Base-by-base conservation (phyloP, 2,888 invertebrate species). In the Diarsia mendica region DNA sequence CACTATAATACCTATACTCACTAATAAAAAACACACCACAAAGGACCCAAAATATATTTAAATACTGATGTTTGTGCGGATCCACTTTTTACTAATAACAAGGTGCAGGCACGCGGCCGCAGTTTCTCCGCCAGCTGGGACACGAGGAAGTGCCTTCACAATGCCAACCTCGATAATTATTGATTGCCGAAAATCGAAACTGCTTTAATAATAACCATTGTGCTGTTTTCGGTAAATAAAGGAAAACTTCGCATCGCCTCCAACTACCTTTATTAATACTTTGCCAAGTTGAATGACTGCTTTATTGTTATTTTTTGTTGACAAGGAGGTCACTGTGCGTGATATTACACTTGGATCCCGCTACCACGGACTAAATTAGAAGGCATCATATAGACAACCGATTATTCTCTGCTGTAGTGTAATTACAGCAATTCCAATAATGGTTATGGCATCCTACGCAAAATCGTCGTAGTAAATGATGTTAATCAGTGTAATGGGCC, bases 101-200 rank as follows among this genome's bases (percentile, higher is more conserved):
- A 92, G 92, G 92, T 93, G 92, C 91, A 89, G 89, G 89, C 87
- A 60, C 28, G 18, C 28, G 18, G 23, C n/a, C 20, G n/a, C 90
- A 91, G 93, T 95, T 95, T 95, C 94, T 85, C 93, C 90, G 93
- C 89, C 96, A 96, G 95, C 91, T 96, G 96, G 92, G 81, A 87
- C 83, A 94, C 89, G 92, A 94, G 95, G 94, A 95, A 95, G 94
- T 93, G 88, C 85, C 85, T 85, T 80, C 88, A 93, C 92, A 94
- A 93, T 91, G 89, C 88, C 85, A 72, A 81, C 77, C 83, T 89
- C 90, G 89, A 88, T 91, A 93, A 93, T 94, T 93, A 90, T 88
- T 85, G 85, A 92, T 93, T 92, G 92, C 92, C 92, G 91, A 95
- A 94, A 94, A 92, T 93, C 87, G 89, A 90, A 91, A 93, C 89